These are phyloP conservation scores for Piscicola geometra DNA, from an alignment of 2,888 invertebrate genomes.

Conservation along the genomic window DNA sequence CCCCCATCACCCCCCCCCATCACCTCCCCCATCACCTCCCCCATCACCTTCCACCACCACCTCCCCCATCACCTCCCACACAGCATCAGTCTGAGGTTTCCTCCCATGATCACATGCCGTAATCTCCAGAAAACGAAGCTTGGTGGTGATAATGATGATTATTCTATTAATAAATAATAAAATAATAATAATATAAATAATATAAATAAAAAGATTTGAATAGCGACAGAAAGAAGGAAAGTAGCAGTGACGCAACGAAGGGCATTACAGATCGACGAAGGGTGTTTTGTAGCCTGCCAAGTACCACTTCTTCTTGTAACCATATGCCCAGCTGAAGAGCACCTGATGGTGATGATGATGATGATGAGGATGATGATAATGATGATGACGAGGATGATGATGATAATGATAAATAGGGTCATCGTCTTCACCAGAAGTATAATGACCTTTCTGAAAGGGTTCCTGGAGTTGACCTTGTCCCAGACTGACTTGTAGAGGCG, in stretches of 20 bases:
- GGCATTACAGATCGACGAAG: constrained; percentile 56
- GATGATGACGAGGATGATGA: too few relatives aligned
- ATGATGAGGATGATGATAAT: too few relatives aligned
- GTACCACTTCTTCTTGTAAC: constrained; percentile 83
- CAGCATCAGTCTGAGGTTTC: constrained; percentile 78
- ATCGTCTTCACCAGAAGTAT: too few relatives aligned
- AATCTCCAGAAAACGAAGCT: constrained; percentile 66
- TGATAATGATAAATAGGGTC: too few relatives aligned
- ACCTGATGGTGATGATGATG: constrained; percentile 48
- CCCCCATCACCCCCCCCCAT: too few relatives aligned
- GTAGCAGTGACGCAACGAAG: background rate
- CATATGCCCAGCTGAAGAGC: constrained; percentile 86
- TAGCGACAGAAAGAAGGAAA: background rate
- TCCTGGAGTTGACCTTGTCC: constrained; percentile 22
- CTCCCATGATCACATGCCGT: constrained; percentile 69
- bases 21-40: too few relatives aligned
- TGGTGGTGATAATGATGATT: constrained; percentile 26
- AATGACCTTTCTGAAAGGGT: background rate
- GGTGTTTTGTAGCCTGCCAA: constrained; percentile 61
- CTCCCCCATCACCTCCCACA: constrained; percentile 71
- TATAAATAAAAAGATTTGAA: background rate
- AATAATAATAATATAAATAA: background rate
- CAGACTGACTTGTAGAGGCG: constrained; percentile 25
- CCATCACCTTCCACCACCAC: too few relatives aligned
- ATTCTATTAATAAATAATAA: too few relatives aligned